phyloP scores from a whole-genome alignment of 2,888 invertebrate species.

The Neelides folsomi region DNA sequence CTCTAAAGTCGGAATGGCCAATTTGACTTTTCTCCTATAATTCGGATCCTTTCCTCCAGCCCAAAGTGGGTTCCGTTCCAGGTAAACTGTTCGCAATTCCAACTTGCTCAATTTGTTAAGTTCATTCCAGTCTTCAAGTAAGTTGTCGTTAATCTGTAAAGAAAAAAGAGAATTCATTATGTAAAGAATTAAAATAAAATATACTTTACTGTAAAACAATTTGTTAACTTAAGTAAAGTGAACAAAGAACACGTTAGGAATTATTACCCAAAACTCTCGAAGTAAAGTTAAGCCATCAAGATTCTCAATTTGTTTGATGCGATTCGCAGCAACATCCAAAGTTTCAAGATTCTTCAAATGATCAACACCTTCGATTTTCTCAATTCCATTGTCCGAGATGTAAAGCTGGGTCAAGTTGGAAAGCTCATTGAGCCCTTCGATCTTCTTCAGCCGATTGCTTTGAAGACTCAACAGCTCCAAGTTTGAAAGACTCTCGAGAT shows the following conservation, averaged over 20 bases:
- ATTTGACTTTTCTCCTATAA: constrained; percentile 80
- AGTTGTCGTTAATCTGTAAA: constrained; percentile 77
- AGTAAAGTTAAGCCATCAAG: constrained; percentile 60
- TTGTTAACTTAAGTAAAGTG: too few species aligned
- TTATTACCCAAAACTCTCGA: constrained; percentile 93
- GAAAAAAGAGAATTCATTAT: constrained; percentile 12
- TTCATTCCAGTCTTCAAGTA: constrained; percentile 69
- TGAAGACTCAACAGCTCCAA: constrained; percentile 74
- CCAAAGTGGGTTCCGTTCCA: constrained; percentile 80
- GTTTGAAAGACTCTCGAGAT: constrained; percentile 56
- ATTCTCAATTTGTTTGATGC: constrained; percentile 64
- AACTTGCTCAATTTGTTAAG: constrained; percentile 52
- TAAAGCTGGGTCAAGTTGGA: constrained; percentile 72
- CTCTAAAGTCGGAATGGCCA: constrained; percentile 66
- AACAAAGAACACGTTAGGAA: too few species aligned
- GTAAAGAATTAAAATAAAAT: too few species aligned
- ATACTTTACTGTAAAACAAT: too few species aligned
- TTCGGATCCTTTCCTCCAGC: constrained; percentile 54
- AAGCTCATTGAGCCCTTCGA: constrained; percentile 69
- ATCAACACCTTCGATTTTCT: constrained; percentile 59
- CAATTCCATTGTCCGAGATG: constrained; percentile 83
- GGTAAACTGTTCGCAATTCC: constrained; percentile 67
- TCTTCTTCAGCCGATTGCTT: constrained; percentile 72
- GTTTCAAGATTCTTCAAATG: constrained; percentile 60
- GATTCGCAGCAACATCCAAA: constrained; percentile 79